These are phyloP conservation scores for Cheilosia impressa DNA, from an alignment of 2,888 invertebrate species.

Conservation along the genomic window DNA sequence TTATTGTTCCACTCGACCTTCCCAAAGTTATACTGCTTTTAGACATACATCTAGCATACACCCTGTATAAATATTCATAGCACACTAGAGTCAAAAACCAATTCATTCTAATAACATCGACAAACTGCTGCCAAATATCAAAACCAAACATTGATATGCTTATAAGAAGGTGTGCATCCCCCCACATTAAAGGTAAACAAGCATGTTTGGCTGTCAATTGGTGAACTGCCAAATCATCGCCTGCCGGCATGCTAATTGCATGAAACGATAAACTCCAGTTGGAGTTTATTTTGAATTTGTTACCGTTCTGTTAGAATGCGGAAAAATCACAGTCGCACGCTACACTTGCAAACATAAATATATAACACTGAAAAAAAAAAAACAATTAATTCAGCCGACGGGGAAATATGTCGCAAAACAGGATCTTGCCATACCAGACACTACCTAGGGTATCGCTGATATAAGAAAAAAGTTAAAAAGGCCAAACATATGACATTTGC, in stretches of 20 bases:
- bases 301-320: conserved; percentile 19
- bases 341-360: not conserved
- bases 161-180: not conserved
- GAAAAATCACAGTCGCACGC: conserved; percentile 1
- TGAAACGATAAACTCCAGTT: not conserved
- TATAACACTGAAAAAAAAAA: not conserved
- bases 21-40: too few species aligned
- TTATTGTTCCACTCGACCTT: too few species aligned
- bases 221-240: not conserved
- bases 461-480: not conserved
- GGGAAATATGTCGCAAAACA: not conserved
- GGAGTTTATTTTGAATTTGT: conserved; percentile 1
- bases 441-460: not conserved
- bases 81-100: too few species aligned
- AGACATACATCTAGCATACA: too few species aligned
- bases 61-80: too few species aligned
- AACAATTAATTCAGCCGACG: not conserved
- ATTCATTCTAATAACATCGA: not conserved
- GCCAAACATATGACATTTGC: not conserved
- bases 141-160: conserved; percentile 1
- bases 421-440: not conserved
- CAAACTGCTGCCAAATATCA: not conserved
- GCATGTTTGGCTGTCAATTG: not conserved
- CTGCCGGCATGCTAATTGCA: conserved; percentile 12
- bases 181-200: not conserved